These are phyloP conservation scores for Aplodontia rufa DNA, from an alignment of 2,113 vertebrate genomes.

Conservation along the genomic window DNA sequence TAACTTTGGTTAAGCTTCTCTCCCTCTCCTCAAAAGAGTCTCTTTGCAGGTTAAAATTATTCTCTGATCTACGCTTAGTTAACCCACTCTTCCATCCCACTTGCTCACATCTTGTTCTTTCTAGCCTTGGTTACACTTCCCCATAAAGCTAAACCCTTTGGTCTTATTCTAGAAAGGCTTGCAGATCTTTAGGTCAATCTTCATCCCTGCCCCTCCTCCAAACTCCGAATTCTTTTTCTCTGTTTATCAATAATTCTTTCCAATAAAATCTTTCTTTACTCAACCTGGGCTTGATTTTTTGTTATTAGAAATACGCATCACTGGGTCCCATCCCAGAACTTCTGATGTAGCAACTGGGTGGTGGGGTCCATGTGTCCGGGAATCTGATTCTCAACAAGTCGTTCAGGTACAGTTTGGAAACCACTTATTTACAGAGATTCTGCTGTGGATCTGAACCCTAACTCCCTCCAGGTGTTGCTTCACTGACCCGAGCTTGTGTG, in stretches of 20 bases:
- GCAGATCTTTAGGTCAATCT: neutral
- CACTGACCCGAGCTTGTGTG: rapidly evolving
- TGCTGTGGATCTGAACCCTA: neutral
- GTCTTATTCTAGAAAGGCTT: neutral
- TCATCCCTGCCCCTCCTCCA: too few relatives aligned
- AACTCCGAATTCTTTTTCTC: neutral
- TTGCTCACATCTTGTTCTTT: neutral
- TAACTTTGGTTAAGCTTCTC: neutral
- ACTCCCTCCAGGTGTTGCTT: too few relatives aligned
- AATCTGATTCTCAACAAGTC: neutral
- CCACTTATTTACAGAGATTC: neutral
- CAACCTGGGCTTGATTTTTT: neutral
- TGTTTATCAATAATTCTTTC: neutral
- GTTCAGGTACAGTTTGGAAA: neutral
- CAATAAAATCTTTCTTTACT: neutral
- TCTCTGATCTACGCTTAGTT: neutral
- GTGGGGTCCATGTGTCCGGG: neutral
- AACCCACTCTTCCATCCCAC: neutral
- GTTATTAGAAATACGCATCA: neutral
- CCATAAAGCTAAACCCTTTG: neutral
- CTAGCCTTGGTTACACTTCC: neutral
- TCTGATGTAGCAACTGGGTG: neutral
- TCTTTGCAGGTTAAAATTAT: neutral
- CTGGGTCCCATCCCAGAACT: neutral
- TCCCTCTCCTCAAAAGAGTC: neutral